Percentiles rank a stretch among this genome's conserved stretches.
These are phyloP conservation scores for Aphelenchoides fujianensis DNA, from an alignment of 1,140 invertebrate genomes.

Conservation along the genomic window DNA sequence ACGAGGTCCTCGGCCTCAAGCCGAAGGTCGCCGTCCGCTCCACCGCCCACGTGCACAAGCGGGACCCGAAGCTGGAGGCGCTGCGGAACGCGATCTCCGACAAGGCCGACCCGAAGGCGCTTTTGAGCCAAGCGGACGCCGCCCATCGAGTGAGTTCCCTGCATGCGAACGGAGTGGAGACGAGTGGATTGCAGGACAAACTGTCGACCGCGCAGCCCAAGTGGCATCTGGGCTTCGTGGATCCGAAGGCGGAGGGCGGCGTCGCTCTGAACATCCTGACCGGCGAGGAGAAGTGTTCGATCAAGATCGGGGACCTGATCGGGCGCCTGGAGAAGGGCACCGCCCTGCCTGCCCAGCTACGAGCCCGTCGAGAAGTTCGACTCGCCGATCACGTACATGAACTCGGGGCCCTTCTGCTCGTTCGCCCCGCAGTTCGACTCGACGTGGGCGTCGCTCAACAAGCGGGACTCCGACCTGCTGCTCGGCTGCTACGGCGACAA, in stretches of 20 bases:
- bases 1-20: conserved; percentile 5
- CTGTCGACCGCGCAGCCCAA: conserved; percentile 33
- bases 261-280: conserved; percentile 39
- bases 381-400: conserved; percentile 65
- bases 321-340: conserved; percentile 34
- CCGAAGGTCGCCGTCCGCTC: conserved; percentile 19
- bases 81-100: conserved; percentile 22
- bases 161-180: background rate
- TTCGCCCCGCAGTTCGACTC: conserved; percentile 92
- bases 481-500: conserved; percentile 86
- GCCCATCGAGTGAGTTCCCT: background rate
- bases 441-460: conserved; percentile 85
- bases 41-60: background rate
- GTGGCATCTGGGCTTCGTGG: conserved; percentile 42
- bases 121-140: background rate
- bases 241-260: conserved; percentile 33
- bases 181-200: conserved; percentile 25
- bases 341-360: conserved; percentile 25
- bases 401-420: conserved; percentile 86
- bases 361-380: conserved; percentile 6
- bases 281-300: background rate
- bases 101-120: conserved; percentile 12
- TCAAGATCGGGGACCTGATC: conserved; percentile 12
- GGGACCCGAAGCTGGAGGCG: conserved; percentile 10
- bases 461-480: conserved; percentile 87